Conservation (phyloP, 92 coral and sea anemone species). For the Paragorgia papillata region DNA sequence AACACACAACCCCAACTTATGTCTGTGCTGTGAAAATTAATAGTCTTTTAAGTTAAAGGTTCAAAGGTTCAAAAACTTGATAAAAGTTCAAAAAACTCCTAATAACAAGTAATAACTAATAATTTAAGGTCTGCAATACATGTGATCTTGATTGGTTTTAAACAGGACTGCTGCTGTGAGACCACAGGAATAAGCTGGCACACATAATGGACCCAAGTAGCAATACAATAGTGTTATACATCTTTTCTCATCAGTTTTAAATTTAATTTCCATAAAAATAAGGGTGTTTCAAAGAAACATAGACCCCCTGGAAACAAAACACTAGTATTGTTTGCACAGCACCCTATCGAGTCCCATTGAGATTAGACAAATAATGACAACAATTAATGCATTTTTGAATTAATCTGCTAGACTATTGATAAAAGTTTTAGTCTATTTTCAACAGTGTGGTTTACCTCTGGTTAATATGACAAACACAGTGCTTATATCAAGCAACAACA, state of each 20-base stretch:
- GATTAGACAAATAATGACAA: background rate
- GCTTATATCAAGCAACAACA: too few species aligned
- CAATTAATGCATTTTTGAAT: background rate
- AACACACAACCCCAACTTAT: too few species aligned
- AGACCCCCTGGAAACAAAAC: background rate
- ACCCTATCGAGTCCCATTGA: background rate
- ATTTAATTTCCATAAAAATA: background rate
- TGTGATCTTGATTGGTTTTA: background rate
- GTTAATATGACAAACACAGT: too few species aligned
- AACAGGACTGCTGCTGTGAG: too few species aligned
- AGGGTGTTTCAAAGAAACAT: background rate
- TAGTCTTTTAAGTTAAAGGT: too few species aligned
- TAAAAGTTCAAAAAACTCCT: background rate
- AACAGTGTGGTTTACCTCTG: too few species aligned
- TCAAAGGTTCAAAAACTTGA: background rate
- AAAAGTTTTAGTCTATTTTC: too few species aligned
- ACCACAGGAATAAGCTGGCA: background rate
- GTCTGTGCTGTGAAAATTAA: too few species aligned
- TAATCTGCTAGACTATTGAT: too few species aligned
- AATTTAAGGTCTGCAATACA: background rate
- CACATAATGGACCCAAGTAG: background rate
- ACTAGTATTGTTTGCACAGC: background rate
- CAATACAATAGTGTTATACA: background rate
- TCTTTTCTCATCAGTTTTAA: background rate
- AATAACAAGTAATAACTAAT: background rate